Percentiles rank a stretch among this genome's conserved stretches.
phyloP scores from a whole-genome alignment of 2,113 vertebrate genomes.

The Aepyceros melampus region DNA sequence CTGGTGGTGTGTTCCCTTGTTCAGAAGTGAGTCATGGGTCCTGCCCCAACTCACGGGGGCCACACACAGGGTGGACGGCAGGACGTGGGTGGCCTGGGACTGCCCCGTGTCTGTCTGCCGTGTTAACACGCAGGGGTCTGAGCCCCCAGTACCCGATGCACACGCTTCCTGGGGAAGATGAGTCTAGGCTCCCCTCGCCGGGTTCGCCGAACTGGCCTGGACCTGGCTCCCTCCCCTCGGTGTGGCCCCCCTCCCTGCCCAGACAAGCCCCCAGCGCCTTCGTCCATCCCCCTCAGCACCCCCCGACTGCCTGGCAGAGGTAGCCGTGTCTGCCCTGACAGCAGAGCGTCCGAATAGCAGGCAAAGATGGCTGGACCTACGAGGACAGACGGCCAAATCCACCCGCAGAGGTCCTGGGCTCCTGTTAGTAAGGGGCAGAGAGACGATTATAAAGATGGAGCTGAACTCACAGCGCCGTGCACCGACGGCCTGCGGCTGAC shows the following conservation, averaged over 20 bases:
- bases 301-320: neutral
- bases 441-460: rapidly evolving
- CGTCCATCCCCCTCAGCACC: neutral
- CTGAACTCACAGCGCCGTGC: rapidly evolving
- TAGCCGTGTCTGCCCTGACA: rapidly evolving
- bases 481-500: rapidly evolving
- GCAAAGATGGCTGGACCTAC: neutral
- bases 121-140: neutral
- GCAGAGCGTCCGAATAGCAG: rapidly evolving
- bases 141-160: neutral
- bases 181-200: rapidly evolving
- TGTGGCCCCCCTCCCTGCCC: no score
- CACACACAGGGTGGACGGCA: rapidly evolving
- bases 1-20: rapidly evolving
- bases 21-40: neutral
- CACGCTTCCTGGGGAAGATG: no score
- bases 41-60: rapidly evolving
- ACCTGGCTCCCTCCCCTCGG: rapidly evolving
- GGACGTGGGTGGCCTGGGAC: neutral
- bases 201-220: no score
- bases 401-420: rapidly evolving
- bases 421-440: neutral
- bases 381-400: neutral
- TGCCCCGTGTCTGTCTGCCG: neutral
- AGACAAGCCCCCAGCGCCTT: neutral